A percentile compares a stretch with the other conserved stretches of the same genome.
Evolutionary conservation across 2,113 vertebrate species (phyloP).

Genomic region (Indicator indicator): DNA sequence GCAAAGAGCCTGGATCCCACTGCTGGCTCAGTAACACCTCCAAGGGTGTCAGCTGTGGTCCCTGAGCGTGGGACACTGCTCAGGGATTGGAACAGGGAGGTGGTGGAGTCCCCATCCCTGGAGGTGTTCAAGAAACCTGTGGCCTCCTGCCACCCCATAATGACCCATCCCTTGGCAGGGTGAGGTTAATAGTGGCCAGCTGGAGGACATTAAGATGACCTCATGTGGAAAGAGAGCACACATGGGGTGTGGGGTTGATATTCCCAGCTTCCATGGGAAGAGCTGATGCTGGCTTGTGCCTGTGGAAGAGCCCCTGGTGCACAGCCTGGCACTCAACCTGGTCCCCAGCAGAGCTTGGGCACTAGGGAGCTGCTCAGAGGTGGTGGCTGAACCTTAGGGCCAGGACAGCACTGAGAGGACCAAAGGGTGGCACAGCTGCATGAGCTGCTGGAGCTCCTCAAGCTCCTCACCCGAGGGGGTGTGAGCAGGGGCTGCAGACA

Average conservation of each 20-base stretch:
- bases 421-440: accelerated
- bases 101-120: too few relatives aligned
- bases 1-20: not conserved
- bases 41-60: not conserved
- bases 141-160: not conserved
- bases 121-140: too few relatives aligned
- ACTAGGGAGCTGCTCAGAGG: not conserved
- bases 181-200: not conserved
- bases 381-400: not conserved
- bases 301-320: not conserved
- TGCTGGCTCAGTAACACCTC: not conserved
- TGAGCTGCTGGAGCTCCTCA: not conserved
- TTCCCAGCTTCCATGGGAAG: not conserved
- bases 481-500: not conserved
- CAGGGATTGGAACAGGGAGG: too few relatives aligned
- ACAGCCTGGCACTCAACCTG: not conserved
- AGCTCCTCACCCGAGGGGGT: accelerated
- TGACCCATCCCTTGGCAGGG: accelerated
- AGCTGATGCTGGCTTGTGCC: not conserved
- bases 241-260: not conserved
- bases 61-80: accelerated
- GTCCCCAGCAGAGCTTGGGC: not conserved
- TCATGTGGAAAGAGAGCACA: not conserved
- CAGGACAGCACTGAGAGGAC: not conserved
- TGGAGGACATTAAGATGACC: not conserved